phyloP scores from a whole-genome alignment of 2,888 invertebrate species.

The Plutella xylostella region DNA sequence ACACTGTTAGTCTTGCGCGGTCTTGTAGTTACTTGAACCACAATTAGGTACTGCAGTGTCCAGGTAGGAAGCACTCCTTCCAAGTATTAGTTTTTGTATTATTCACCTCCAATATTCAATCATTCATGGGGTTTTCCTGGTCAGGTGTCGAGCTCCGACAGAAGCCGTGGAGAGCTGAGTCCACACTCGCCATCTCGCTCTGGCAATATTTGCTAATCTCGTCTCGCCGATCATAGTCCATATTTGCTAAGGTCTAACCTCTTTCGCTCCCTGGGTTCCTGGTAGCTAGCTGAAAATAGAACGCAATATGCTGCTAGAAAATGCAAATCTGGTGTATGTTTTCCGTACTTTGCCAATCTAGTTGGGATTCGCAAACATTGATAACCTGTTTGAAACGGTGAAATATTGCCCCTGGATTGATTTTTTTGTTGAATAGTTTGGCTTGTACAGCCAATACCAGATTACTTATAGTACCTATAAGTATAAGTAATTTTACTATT shows the following conservation, averaged over 20 bases:
- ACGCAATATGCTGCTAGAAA: too few relatives aligned
- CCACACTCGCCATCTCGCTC: constrained; percentile 16
- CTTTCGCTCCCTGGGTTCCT: constrained; percentile 1
- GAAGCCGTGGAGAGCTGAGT: constrained; percentile 10
- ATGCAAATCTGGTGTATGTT: too few relatives aligned
- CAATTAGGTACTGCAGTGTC: too few relatives aligned
- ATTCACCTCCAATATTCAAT: not conserved
- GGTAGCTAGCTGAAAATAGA: too few relatives aligned
- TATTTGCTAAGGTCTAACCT: constrained; percentile 36
- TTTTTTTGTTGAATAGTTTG: too few relatives aligned
- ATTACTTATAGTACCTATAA: too few relatives aligned
- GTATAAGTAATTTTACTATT: too few relatives aligned
- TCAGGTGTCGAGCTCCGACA: constrained; percentile 6
- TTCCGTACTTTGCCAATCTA: not conserved
- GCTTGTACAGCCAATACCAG: too few relatives aligned
- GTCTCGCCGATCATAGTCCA: constrained; percentile 30
- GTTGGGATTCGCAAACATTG: not conserved
- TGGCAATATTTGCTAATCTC: constrained; percentile 31
- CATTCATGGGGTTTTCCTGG: not conserved
- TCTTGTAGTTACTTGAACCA: too few relatives aligned
- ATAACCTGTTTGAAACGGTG: not conserved
- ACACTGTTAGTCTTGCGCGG: too few relatives aligned
- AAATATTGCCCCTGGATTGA: too few relatives aligned
- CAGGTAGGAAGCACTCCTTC: too few relatives aligned
- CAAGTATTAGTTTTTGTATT: not conserved